Base-by-base conservation (phyloP, 2,797 vertebrate genomes). In the Smutsia gigantea region DNA sequence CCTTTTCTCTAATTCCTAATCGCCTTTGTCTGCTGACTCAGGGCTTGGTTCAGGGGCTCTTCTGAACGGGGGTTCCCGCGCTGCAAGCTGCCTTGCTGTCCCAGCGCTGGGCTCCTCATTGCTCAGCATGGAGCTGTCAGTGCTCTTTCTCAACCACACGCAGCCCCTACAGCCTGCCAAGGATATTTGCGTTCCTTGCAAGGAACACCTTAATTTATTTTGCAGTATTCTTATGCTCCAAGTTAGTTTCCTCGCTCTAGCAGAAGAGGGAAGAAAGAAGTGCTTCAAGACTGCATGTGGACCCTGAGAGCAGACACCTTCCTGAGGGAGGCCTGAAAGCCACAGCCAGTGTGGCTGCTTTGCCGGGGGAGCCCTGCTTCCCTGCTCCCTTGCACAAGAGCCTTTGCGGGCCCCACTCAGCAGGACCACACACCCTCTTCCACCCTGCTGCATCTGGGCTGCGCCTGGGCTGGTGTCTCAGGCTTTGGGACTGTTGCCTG, bases 41-140 rank as follows among this genome's bases (percentile, higher is more conserved):
- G 34, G 34, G n/a, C 27, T 87, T 31, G 19, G 1, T n/a, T 46
- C 42, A 0, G 6, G 31, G 25, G 19, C n/a, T 7, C 37, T 63
- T 57, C 57, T 6, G 34, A 37, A 9, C 0, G 4, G n/a, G 7
- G 13, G 19, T 6, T 15, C 82, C 46, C 5, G 0, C 27, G n/a
- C 21, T 1, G 1, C 9, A 11, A 37, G n/a, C 51, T 5, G 69
- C 42, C 42, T 46, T 10, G 68, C 34, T 3, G 10, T 12, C 39
- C 15, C 3, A 29, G n/a, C 2, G 0, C 13, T 0, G 9, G 18
- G 64, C 42, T 63, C 27, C 23, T 7, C 15, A 3, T 27, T 72
- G 19, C 39, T 64, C 12, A 14, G 74, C 7, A 5, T 10, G 12
- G 17, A 74, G 79, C 13, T 34, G 9, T 21, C 39, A 13, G 2